These are phyloP conservation scores for Platichthys flesus DNA, from an alignment of 2,113 vertebrate genomes.

Conservation along the genomic window DNA sequence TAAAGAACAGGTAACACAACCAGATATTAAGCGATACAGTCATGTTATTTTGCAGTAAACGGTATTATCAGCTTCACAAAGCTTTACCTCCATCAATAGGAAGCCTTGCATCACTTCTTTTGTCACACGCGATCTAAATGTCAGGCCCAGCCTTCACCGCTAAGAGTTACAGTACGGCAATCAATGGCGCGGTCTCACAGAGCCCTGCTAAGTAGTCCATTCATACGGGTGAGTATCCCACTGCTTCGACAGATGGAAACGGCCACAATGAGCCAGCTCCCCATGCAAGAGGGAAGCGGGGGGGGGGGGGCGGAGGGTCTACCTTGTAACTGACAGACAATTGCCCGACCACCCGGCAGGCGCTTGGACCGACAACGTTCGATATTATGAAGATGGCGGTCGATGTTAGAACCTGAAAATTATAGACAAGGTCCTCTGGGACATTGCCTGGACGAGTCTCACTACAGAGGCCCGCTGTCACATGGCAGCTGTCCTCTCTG, in stretches of 20 bases:
- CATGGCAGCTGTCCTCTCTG: slow-evolving; percentile 10
- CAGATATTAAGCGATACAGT: neutral
- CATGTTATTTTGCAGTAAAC: neutral
- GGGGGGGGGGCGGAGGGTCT: slow-evolving; percentile 19
- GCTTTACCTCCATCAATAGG: slow-evolving; percentile 1
- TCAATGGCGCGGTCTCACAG: slow-evolving; percentile 53
- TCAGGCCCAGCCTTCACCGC: slow-evolving; percentile 34
- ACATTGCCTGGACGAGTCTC: slow-evolving; percentile 58
- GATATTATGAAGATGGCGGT: slow-evolving; percentile 70
- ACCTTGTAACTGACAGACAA: slow-evolving; percentile 66
- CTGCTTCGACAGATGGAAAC: slow-evolving; percentile 62
- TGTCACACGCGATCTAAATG: slow-evolving; percentile 17
- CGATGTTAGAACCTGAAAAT: slow-evolving; percentile 71
- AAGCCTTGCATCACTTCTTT: slow-evolving; percentile 2
- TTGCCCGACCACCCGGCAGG: slow-evolving; percentile 59
- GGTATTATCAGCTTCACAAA: neutral
- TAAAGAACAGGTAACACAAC: neutral
- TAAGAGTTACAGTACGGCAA: slow-evolving; percentile 58
- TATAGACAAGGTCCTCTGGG: slow-evolving; percentile 66
- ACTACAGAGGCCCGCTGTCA: slow-evolving; percentile 26
- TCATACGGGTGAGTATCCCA: slow-evolving; percentile 46
- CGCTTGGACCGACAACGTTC: slow-evolving; percentile 55
- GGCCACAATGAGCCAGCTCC: slow-evolving; percentile 59
- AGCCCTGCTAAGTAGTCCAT: slow-evolving; percentile 67
- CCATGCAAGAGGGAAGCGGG: slow-evolving; percentile 44